Evolutionary conservation across 2,888 invertebrate species (phyloP).

Genomic region (Allophyes oxyacanthae): DNA sequence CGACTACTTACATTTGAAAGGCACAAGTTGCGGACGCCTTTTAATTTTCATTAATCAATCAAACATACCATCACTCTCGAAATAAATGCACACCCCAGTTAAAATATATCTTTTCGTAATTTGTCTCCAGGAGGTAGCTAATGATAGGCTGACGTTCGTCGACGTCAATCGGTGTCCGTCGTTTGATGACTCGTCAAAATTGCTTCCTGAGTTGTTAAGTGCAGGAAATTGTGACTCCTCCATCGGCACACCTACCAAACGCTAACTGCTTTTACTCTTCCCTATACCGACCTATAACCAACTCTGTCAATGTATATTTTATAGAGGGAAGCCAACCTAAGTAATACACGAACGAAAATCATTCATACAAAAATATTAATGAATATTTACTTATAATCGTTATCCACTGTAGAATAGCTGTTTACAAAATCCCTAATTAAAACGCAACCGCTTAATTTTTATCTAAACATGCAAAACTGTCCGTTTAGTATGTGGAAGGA

Average conservation of each 20-base stretch:
- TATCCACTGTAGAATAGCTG: constrained; percentile 9
- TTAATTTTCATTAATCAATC: constrained; percentile 59
- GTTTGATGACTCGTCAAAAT: constrained; percentile 89
- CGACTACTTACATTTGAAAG: constrained; percentile 73
- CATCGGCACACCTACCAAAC: constrained; percentile 83
- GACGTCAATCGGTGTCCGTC: constrained; percentile 81
- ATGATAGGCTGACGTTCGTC: constrained; percentile 75
- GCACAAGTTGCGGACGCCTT: constrained; percentile 68
- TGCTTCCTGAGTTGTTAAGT: constrained; percentile 88
- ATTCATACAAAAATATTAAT: constrained; percentile 13
- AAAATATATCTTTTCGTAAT: constrained; percentile 53
- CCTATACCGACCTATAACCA: constrained; percentile 52
- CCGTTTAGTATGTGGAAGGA: constrained; percentile 69
- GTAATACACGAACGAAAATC: constrained; percentile 7
- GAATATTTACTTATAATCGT: constrained; percentile 20
- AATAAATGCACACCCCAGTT: constrained; percentile 38
- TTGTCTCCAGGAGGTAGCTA: constrained; percentile 68
- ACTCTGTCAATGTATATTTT: constrained; percentile 29
- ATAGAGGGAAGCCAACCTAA: constrained; percentile 27
- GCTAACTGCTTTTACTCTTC: constrained; percentile 72
- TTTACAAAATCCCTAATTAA: constrained; percentile 39
- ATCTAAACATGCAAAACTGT: constrained; percentile 68
- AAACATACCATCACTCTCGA: constrained; percentile 27
- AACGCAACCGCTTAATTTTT: constrained; percentile 57
- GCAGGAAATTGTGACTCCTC: constrained; percentile 89